A percentile compares a stretch with the other conserved stretches of the same genome.
Conservation (phyloP, 2,888 invertebrate genomes). For the Nomada ruficornis region DNA sequence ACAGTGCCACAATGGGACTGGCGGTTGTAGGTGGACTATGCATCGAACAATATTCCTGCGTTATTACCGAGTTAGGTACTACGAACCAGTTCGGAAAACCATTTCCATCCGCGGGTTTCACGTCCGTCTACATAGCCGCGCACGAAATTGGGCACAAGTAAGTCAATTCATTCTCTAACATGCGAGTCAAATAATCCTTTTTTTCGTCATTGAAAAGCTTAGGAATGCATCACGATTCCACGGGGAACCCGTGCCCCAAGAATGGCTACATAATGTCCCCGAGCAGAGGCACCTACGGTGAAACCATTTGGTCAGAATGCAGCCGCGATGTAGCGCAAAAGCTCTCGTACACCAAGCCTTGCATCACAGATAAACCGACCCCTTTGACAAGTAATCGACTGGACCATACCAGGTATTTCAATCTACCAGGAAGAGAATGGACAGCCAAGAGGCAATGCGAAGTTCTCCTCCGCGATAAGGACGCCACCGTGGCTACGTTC, state of each 20-base stretch:
- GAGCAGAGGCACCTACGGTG: constrained; percentile 91
- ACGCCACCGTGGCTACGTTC: constrained; percentile 86
- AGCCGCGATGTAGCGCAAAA: constrained; percentile 88
- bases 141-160: constrained; percentile 95
- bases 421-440: constrained; percentile 89
- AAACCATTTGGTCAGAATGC: constrained; percentile 91
- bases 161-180: constrained; percentile 74
- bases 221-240: constrained; percentile 93
- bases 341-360: constrained; percentile 79
- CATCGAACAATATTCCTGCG: constrained; percentile 89
- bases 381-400: constrained; percentile 80
- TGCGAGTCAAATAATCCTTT: not conserved
- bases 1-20: constrained; percentile 92
- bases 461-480: constrained; percentile 88
- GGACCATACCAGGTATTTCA: constrained; percentile 87
- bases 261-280: constrained; percentile 94
- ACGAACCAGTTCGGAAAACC: constrained; percentile 90
- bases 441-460: constrained; percentile 91
- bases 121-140: constrained; percentile 92
- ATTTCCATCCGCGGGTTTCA: constrained; percentile 93
- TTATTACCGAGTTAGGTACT: constrained; percentile 92
- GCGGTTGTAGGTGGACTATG: constrained; percentile 93
- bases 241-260: constrained; percentile 89
- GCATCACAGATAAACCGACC: constrained; percentile 87
- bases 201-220: constrained; percentile 84